Percentiles rank a stretch among this genome's conserved stretches.
Evolutionary conservation across 2,888 invertebrate species (phyloP).

Genomic region (Molanna angustata): DNA sequence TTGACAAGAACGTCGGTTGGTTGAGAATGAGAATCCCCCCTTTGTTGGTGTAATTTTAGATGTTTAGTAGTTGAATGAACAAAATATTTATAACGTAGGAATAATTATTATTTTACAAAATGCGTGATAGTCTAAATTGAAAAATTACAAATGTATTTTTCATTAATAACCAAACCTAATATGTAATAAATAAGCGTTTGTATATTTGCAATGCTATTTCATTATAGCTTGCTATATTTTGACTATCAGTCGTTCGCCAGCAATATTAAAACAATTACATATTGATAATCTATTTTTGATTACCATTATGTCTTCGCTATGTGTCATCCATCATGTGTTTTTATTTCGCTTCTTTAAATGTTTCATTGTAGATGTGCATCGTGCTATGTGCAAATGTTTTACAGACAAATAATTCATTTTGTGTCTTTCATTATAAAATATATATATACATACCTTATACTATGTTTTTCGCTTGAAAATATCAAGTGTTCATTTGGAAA

Average conservation of each 20-base stretch:
- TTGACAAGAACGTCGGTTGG: no score
- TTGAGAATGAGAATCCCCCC: conserved; percentile 7
- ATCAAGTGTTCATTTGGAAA: no score
- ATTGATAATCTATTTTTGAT: conserved; percentile 3
- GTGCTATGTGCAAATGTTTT: no score
- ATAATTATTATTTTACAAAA: conserved; percentile 21
- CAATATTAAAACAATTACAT: conserved; percentile 20
- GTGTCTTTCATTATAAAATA: no score
- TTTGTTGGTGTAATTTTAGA: conserved; percentile 29
- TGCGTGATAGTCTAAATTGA: conserved; percentile 23
- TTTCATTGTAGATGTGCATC: conserved; percentile 7
- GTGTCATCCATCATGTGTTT: conserved; percentile 24
- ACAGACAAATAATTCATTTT: no score
- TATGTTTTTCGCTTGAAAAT: no score
- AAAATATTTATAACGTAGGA: conserved; percentile 28
- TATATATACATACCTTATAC: no score
- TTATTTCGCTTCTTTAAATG: conserved; percentile 10
- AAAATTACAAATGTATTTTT: conserved; percentile 21
- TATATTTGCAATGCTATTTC: conserved; percentile 23
- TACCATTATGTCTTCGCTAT: conserved; percentile 16
- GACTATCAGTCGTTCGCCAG: conserved; percentile 28
- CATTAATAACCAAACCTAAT: conserved; percentile 7
- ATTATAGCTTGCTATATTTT: conserved; percentile 14
- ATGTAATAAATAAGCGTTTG: conserved; percentile 19
- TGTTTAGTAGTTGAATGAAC: conserved; percentile 27